Conservation (phyloP, 2,797 vertebrate genomes). For the Labeo calbasu region DNA sequence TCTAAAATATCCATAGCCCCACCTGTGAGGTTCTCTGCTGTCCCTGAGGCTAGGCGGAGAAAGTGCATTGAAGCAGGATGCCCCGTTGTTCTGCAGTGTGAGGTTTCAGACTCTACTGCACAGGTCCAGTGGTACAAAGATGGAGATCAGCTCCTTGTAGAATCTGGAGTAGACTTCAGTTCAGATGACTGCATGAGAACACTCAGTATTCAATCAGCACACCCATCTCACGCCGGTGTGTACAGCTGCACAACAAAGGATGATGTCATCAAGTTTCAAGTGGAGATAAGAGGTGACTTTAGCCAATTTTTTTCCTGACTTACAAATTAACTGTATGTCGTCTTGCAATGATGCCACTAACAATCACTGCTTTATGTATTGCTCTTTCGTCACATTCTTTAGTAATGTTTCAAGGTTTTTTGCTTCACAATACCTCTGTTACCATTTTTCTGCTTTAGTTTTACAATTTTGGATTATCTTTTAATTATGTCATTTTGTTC, state of each 20-base stretch:
- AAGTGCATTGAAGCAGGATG: conserved; percentile 74
- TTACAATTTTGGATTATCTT: conserved; percentile 17
- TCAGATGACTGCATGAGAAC: conserved; percentile 76
- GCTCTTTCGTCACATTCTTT: conserved; percentile 64
- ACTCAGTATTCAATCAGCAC: conserved; percentile 76
- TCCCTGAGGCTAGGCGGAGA: conserved; percentile 76
- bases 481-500: conserved; percentile 18
- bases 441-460: conserved; percentile 23
- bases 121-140: conserved; percentile 81
- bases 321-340: conserved; percentile 47
- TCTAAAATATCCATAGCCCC: conserved; percentile 81
- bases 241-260: conserved; percentile 80
- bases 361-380: conserved; percentile 67
- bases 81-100: conserved; percentile 77
- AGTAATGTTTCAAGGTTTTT: conserved; percentile 61
- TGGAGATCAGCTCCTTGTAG: conserved; percentile 70
- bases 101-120: conserved; percentile 77
- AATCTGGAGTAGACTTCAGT: conserved; percentile 73
- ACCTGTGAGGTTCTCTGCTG: conserved; percentile 78
- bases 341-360: conserved; percentile 73
- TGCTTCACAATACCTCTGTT: conserved; percentile 19
- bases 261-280: conserved; percentile 79
- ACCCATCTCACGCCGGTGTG: conserved; percentile 75
- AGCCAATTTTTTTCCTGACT: conserved; percentile 64
- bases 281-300: conserved; percentile 88